These are phyloP conservation scores for Coremacera marginata DNA, from an alignment of 2,888 invertebrate species.

Conservation along the genomic window DNA sequence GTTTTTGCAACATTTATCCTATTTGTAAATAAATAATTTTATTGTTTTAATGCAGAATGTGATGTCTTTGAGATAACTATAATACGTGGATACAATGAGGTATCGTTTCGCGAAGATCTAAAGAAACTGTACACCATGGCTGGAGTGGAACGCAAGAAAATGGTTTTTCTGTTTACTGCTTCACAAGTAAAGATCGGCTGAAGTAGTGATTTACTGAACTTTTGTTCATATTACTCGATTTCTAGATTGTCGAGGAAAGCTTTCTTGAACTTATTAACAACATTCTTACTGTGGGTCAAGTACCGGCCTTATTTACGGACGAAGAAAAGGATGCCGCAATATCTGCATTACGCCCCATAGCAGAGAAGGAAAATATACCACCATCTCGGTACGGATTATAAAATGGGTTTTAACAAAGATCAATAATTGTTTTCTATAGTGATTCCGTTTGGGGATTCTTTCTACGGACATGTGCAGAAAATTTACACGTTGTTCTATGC, in stretches of 20 bases:
- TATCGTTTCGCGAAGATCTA: constrained; percentile 86
- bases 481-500: constrained; percentile 89
- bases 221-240: not conserved
- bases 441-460: constrained; percentile 91
- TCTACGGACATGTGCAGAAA: constrained; percentile 80
- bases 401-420: not conserved
- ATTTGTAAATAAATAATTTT: too few species aligned
- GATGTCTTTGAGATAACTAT: constrained; percentile 86
- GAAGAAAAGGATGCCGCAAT: constrained; percentile 90
- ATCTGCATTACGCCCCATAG: constrained; percentile 77
- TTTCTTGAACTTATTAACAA: constrained; percentile 93
- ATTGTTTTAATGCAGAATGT: constrained; percentile 71
- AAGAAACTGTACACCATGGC: constrained; percentile 82
- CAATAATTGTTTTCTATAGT: constrained; percentile 65
- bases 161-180: constrained; percentile 87
- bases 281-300: constrained; percentile 89
- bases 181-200: constrained; percentile 73
- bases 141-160: constrained; percentile 83
- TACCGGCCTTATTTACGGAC: constrained; percentile 87
- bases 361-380: constrained; percentile 79
- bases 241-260: constrained; percentile 79
- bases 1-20: not conserved
- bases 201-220: not conserved
- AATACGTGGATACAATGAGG: constrained; percentile 88
- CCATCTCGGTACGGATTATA: constrained; percentile 74